These are phyloP conservation scores for Hiodon tergisus DNA, from an alignment of 2,113 vertebrate genomes.

Conservation along the genomic window DNA sequence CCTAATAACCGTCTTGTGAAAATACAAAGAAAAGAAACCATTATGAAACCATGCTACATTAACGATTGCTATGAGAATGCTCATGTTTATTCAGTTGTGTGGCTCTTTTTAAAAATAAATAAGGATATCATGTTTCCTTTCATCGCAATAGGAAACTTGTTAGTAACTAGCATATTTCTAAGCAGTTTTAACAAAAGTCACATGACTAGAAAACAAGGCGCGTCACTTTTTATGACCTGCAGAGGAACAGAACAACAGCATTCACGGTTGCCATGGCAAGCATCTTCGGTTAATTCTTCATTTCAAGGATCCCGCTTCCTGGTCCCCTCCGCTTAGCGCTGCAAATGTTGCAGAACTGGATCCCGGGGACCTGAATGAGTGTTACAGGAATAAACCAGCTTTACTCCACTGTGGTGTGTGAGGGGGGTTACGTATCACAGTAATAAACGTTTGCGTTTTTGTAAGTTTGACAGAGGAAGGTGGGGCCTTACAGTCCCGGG, in stretches of 20 bases:
- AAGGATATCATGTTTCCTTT: no score
- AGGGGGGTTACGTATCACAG: background rate
- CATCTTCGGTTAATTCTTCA: slow-evolving; percentile 58
- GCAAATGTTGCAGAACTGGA: slow-evolving; percentile 95
- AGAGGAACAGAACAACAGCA: background rate
- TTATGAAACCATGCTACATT: no score
- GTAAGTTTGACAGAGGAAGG: background rate
- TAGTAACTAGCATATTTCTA: no score
- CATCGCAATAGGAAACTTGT: no score
- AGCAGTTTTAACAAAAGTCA: no score
- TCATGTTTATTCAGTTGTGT: no score
- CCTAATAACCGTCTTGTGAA: no score
- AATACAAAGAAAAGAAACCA: no score
- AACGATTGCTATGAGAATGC: no score
- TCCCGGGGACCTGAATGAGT: slow-evolving; percentile 59
- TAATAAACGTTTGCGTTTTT: no score
- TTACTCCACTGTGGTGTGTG: background rate
- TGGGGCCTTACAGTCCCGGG: slow-evolving; percentile 71
- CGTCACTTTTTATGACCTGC: background rate
- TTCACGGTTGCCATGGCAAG: background rate
- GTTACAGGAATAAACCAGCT: background rate
- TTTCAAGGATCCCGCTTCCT: slow-evolving; percentile 80
- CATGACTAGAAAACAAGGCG: no score
- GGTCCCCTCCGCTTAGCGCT: slow-evolving; percentile 87
- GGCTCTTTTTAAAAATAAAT: no score